Evolutionary conservation across 2,113 vertebrate genomes (phyloP), one percentile per base, ranked within the genome.

Genomic region (Australoheros scitulus): DNA sequence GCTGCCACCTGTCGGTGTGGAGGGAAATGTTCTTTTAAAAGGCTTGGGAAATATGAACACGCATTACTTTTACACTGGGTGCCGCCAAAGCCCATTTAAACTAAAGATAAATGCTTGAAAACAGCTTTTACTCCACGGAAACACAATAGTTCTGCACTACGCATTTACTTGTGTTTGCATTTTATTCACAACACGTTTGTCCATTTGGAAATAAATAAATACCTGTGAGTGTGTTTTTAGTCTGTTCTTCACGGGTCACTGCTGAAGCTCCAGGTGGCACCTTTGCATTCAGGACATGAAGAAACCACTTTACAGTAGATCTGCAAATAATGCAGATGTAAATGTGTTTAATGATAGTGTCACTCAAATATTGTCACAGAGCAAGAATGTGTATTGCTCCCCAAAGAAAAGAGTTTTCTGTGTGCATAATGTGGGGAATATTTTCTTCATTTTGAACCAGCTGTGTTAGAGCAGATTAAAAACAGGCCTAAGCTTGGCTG

Each of bases 1-100:
- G 47, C 77, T 81, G 87, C 87, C 91, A 34, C 72, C 85, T 88
- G 38, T 63, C 5, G 85, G 34, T n/a, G 76, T 76, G 81, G 85
- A 63, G 80, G 47, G 3, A 7, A 20, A n/a, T 1, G 11, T 17
- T 11, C 15, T 52, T 70, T 32, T 55, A 59, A 7, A 64, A 47
- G 20, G 7, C 1, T 52, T 4, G 3, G 5, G 29, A 36, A 36
- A 20, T 1, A 7, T 61, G 4, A 3, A 61, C 22, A 17, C 41
- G 9, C 43, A 11, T 1, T 24, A 57, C 60, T 76, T 1, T n/a
- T 57, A 74, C 86, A 68, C 77, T 70, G 9, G 34, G 22, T 90
- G 81, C 86, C 88, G 26, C 83, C 22, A 84, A 63, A 86, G 43
- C 5, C 7, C 11, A 32, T 74, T 70, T n/a, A 61, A 38, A 11